Evolutionary conservation across 2,797 vertebrate species (phyloP).

Genomic region (Nyctibius grandis): DNA sequence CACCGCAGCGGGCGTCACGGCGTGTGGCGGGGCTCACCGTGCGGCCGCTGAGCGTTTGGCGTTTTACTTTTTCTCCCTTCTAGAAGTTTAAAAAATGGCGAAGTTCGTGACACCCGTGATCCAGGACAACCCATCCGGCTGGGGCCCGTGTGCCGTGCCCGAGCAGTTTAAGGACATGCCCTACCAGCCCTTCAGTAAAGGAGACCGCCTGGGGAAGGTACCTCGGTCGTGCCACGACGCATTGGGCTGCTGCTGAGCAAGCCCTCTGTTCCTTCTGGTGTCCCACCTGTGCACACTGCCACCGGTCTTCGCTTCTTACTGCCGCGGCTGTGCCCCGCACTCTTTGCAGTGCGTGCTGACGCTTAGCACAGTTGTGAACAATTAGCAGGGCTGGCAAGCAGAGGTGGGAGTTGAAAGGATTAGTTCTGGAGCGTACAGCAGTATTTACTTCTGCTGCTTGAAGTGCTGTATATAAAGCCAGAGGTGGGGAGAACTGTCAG

Average conservation of each 20-base stretch:
- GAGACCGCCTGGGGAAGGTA: constrained; percentile 97
- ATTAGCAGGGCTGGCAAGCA: not conserved
- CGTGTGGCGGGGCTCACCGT: not conserved
- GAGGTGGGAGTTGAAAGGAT: not conserved
- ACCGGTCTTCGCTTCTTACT: accelerated
- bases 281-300: accelerated
- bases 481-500: accelerated
- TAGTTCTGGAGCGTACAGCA: accelerated
- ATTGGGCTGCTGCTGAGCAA: accelerated
- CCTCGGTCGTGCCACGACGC: accelerated
- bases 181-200: constrained; percentile 98
- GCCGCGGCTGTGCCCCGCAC: accelerated
- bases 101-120: constrained; percentile 96
- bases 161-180: constrained; percentile 99
- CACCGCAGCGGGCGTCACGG: not conserved
- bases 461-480: accelerated
- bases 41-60: not conserved
- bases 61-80: accelerated
- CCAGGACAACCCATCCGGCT: constrained; percentile 96
- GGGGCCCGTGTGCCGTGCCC: constrained; percentile 95
- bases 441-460: not conserved
- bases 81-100: constrained; percentile 81
- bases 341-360: accelerated
- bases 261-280: accelerated
- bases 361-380: accelerated